Evolutionary conservation across 1,140 invertebrate genomes (phyloP).

Genomic region (Drosophila sechellia): DNA sequence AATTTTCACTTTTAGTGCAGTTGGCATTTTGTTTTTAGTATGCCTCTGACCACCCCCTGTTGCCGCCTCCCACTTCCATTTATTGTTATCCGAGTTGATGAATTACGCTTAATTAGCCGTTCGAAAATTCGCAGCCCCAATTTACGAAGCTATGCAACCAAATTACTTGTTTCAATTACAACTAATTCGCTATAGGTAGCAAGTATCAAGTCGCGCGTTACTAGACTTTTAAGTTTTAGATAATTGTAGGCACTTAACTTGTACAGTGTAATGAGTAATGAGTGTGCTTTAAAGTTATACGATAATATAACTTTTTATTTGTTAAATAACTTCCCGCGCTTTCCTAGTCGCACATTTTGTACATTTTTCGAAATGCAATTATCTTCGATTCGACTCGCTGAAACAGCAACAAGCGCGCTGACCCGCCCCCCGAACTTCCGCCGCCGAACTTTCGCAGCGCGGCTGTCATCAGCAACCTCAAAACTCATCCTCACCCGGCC

Average conservation of each 20-base stretch:
- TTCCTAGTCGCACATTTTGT: not conserved
- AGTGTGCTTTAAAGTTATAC: no score
- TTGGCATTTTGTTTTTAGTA: conserved; percentile 49
- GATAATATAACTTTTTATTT: no score
- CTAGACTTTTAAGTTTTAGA: no score
- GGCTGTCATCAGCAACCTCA: conserved; percentile 21
- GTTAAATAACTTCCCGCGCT: no score
- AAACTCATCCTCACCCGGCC: conserved; percentile 28
- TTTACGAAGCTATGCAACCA: not conserved
- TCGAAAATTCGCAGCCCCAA: conserved; percentile 37
- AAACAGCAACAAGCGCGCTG: conserved; percentile 5
- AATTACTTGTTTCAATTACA: not conserved
- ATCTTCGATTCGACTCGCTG: not conserved
- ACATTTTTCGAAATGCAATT: conserved; percentile 19
- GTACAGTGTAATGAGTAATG: no score
- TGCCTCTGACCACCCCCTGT: not conserved
- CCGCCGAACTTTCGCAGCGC: not conserved
- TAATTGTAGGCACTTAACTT: no score
- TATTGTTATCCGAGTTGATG: conserved; percentile 52
- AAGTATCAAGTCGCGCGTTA: not conserved
- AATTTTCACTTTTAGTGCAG: conserved; percentile 70
- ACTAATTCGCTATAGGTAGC: not conserved
- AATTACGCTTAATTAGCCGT: conserved; percentile 69
- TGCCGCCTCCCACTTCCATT: conserved; percentile 1
- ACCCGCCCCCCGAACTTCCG: not conserved